These are phyloP conservation scores for Phasianus colchicus DNA, from an alignment of 2,113 vertebrate genomes.

Conservation along the genomic window DNA sequence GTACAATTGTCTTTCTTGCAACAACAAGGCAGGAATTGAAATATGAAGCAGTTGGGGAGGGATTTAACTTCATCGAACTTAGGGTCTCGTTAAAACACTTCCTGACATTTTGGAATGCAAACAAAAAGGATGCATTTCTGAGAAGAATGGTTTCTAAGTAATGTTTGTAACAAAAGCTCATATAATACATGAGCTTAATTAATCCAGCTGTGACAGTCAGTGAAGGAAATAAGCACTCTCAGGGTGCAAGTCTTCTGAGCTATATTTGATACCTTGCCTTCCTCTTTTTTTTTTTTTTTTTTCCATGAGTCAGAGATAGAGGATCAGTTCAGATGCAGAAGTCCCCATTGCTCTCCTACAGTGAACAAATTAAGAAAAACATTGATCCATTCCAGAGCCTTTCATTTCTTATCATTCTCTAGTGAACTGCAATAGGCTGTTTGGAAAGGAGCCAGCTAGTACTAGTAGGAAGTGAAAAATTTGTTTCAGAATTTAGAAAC, in stretches of 20 bases:
- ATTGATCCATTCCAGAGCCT: accelerated
- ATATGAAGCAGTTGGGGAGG: not conserved
- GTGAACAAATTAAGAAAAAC: not conserved
- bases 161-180: not conserved
- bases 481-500: not conserved
- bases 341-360: not conserved
- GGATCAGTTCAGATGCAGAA: not conserved
- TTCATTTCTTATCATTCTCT: not conserved
- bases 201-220: not conserved
- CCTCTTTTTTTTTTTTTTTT: accelerated
- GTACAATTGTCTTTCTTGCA: accelerated
- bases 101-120: not conserved
- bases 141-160: not conserved
- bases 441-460: not conserved
- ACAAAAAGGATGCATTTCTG: not conserved
- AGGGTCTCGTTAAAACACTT: not conserved
- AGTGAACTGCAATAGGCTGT: not conserved
- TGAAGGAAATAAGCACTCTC: not conserved
- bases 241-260: not conserved
- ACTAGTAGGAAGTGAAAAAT: not conserved
- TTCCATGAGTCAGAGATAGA: not conserved
- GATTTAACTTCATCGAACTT: not conserved
- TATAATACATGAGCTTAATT: not conserved
- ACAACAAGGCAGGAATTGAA: not conserved
- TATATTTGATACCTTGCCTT: not conserved